Evolutionary conservation across 1,140 invertebrate genomes (phyloP), one percentile per base, ranked within the genome.

Genomic region (Daktulosphaira vitifoliae): DNA sequence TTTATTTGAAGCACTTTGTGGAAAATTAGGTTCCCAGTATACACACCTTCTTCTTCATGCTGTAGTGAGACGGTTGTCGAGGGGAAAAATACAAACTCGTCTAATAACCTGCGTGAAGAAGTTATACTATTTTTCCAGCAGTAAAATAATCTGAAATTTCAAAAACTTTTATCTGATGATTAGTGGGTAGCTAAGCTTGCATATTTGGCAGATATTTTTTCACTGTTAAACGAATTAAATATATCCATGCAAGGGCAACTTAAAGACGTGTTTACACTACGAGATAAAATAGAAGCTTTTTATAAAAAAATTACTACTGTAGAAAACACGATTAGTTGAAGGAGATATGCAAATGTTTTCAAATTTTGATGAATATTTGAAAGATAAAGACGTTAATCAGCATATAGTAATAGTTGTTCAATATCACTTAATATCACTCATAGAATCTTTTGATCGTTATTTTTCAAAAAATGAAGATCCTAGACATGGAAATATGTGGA

Each of bases 1-100:
- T 72, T n/a, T n/a, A n/a, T n/a, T n/a, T n/a, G n/a, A n/a, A n/a
- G n/a, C n/a, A n/a, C n/a, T n/a, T n/a, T n/a, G 68, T 54, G 18
- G 38, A 53, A 69, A 69, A 25, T 65, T 71, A 54, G 69, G 67
- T 49, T 29, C 62, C 59, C 68, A 70, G 16, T 42, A 65, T 49
- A 39, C 38, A 33, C 22, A 26, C 9, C n/a, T n/a, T n/a, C 62
- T 65, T 49, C 25, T 44, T 33, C 62, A 65, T 49, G 20, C 62
- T 15, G 62, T 20, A 23, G 48, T 50, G 16, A 16, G 62, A 49
- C 50, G 38, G 42, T 23, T 65, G 29, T 29, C 9, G 39, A 49
- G 23, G 49, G 59, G 44, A 11, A 37, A 48, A n/a, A 38, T 52
- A 18, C 33, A 26, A 48, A 26, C 46, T 18, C 46, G 8, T n/a